Base-by-base conservation (phyloP, 2,888 invertebrate species). In the Himalopsyche anomala region DNA sequence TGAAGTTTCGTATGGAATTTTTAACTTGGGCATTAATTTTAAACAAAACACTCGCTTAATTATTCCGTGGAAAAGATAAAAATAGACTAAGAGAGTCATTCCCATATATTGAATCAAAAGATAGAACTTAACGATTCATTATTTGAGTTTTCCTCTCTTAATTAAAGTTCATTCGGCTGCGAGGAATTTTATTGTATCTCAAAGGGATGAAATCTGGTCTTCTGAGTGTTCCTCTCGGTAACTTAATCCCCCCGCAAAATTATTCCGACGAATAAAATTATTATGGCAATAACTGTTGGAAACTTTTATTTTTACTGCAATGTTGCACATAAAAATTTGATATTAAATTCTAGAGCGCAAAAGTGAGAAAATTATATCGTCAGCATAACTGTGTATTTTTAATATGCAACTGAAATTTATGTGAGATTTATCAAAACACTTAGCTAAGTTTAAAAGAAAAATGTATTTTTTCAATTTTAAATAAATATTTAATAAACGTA, bases 131-230 rank as follows among this genome's bases (percentile, higher is more conserved):
- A 36, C 36, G 38, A 85, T 87, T 85, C 85, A 87, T 87, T 82
- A 85, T 82, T 74, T 87, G 84, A 85, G 81, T 85, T 45, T 81
- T 83, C 83, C 80, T 80, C 83, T 85, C 84, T 87, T 87, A 87
- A 87, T 87, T 87, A 87, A 87, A 83, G 83, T 83, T 87, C 87
- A 85, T 87, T 87, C 87, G 85, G 62, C 82, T 82, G 83, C 84
- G 87, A 87, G 84, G 84, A 84, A 85, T 87, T 87, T 87, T 87
- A 87, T 85, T 87, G 87, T 87, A 85, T 81, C 79, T 84, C 85
- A 81, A 84, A 84, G 42, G 85, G 85, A 85, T 87, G 80, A 87
- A 87, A 87, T 87, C 87, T 87, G 87, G 85, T 85, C 82, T 83
- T 85, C 69, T 83, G 62, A 87, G 87, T 84, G 87, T 83, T 85